A percentile compares a stretch with the other conserved stretches of the same genome.
Conservation (phyloP, 1,140 invertebrate species). For the Papilio machaon region DNA sequence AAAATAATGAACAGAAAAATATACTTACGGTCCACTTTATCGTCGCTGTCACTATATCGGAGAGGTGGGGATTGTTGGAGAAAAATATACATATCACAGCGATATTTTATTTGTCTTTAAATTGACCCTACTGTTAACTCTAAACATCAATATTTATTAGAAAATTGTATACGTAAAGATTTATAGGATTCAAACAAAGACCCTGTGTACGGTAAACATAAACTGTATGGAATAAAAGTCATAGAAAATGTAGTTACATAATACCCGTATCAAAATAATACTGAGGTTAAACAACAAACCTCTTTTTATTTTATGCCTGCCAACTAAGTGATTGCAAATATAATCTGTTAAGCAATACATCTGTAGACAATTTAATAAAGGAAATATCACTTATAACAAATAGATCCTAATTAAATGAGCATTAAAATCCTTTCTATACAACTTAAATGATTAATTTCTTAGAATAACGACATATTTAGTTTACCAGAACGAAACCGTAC, state of each 20-base stretch:
- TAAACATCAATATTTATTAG: conserved; percentile 37
- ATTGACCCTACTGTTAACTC: conserved; percentile 46
- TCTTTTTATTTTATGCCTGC: background rate
- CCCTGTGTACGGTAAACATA: conserved; percentile 17
- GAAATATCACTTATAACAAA: background rate
- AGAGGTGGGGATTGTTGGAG: background rate
- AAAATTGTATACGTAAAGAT: conserved; percentile 10
- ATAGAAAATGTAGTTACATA: background rate
- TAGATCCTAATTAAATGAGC: background rate
- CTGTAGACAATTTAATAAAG: background rate
- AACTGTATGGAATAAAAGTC: background rate
- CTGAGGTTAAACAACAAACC: background rate
- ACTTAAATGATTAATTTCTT: no score
- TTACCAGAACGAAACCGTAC: background rate
- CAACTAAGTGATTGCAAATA: background rate
- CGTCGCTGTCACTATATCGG: background rate
- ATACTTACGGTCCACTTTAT: background rate
- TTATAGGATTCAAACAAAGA: background rate
- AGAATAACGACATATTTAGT: no score
- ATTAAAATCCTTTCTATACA: background rate
- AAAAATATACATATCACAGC: conserved; percentile 41
- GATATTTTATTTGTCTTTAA: conserved; percentile 55
- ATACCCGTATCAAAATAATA: background rate
- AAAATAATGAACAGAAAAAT: background rate
- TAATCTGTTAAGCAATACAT: background rate